Conservation (phyloP, 2,888 invertebrate genomes). For the Cylindroiulus punctatus region DNA sequence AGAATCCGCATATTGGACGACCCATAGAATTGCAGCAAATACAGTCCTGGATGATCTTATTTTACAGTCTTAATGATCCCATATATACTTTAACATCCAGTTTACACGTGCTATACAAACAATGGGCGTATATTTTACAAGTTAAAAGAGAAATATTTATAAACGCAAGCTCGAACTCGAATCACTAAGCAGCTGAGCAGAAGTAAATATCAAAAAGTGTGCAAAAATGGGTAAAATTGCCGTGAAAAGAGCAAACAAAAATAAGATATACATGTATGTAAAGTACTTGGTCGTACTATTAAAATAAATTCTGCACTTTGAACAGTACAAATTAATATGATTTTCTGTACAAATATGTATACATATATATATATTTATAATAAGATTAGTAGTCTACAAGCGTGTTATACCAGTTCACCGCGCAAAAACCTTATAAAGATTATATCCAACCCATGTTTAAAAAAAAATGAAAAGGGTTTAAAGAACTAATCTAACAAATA, state of each 20-base stretch:
- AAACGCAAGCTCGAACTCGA: conserved; percentile 23
- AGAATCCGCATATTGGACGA: background rate
- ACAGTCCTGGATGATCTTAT: background rate
- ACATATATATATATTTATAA: background rate
- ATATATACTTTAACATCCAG: background rate
- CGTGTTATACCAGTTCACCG: conserved; percentile 10
- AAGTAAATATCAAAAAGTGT: conserved; percentile 27
- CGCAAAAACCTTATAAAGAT: background rate
- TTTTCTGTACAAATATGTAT: conserved; percentile 32
- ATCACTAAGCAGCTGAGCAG: conserved; percentile 32
- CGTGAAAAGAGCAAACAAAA: conserved; percentile 27
- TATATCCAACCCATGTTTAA: background rate
- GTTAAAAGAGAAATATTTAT: conserved; percentile 21
- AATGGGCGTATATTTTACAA: background rate
- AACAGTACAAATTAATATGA: conserved; percentile 32
- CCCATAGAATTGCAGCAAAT: background rate
- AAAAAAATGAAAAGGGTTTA: background rate
- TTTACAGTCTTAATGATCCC: background rate
- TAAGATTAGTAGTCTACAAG: background rate
- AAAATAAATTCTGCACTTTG: conserved; percentile 17
- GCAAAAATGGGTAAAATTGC: conserved; percentile 1
- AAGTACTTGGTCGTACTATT: background rate
- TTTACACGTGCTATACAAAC: background rate
- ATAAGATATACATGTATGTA: background rate
- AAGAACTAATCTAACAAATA: background rate